Evolutionary conservation across 2,113 vertebrate genomes (phyloP).

Genomic region (Alethe castanea): DNA sequence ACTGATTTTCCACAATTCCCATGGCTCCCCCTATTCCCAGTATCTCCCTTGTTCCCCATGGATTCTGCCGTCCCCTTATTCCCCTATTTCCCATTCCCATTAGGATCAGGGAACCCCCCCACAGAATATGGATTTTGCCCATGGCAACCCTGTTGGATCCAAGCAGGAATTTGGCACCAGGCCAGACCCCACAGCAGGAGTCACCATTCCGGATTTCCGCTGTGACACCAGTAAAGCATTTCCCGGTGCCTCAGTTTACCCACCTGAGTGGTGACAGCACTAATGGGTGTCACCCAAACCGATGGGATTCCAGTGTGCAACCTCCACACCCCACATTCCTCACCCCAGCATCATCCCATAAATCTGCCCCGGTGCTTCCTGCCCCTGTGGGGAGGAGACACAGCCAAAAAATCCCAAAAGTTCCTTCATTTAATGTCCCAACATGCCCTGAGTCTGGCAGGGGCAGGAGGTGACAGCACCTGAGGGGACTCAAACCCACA

Average conservation of each 20-base stretch:
- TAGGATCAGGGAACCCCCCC: background rate
- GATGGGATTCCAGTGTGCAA: background rate
- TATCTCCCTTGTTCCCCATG: background rate
- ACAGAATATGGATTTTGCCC: rapidly evolving
- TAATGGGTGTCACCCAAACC: background rate
- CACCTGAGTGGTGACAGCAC: background rate
- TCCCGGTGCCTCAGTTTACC: background rate
- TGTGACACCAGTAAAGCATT: background rate
- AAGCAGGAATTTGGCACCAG: rapidly evolving
- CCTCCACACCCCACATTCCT: background rate
- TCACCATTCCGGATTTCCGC: rapidly evolving
- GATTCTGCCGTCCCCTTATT: background rate
- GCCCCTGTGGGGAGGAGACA: rapidly evolving
- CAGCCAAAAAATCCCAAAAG: background rate
- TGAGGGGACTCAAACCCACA: background rate
- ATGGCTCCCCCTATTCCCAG: background rate
- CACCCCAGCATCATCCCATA: background rate
- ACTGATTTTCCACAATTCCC: background rate
- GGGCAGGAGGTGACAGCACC: rapidly evolving
- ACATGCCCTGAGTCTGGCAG: rapidly evolving
- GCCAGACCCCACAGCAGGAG: background rate
- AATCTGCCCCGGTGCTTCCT: background rate
- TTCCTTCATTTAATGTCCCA: background rate
- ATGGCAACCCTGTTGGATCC: rapidly evolving
- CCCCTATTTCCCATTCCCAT: rapidly evolving